Conservation (phyloP, 2,888 invertebrate genomes). For the Cerastis rubricosa region DNA sequence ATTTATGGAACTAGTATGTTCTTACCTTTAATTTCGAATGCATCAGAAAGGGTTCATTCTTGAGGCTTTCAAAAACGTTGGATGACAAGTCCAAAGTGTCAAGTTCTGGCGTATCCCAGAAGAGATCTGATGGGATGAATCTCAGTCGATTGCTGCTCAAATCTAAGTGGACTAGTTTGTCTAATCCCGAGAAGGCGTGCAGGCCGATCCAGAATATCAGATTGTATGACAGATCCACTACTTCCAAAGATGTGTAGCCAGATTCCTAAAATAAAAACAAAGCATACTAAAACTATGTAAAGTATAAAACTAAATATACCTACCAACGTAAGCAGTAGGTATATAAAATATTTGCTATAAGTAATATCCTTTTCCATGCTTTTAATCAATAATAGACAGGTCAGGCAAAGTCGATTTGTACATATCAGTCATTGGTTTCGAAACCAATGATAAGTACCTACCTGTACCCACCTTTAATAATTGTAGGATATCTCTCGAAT, state of each 20-base stretch:
- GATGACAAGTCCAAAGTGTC: constrained; percentile 91
- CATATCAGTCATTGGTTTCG: constrained; percentile 23
- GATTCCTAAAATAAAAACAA: constrained; percentile 83
- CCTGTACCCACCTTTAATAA: background rate
- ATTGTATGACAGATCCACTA: constrained; percentile 91
- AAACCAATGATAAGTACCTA: constrained; percentile 3
- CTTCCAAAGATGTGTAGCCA: constrained; percentile 86
- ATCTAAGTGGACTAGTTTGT: constrained; percentile 89
- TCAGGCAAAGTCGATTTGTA: constrained; percentile 1
- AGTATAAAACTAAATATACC: background rate
- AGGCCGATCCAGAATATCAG: constrained; percentile 91
- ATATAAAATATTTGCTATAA: constrained; percentile 5
- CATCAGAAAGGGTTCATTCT: constrained; percentile 90
- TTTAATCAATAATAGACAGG: constrained; percentile 11
- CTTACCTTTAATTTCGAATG: constrained; percentile 89
- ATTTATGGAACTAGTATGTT: constrained; percentile 23
- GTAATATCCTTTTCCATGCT: constrained; percentile 12
- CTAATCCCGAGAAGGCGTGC: constrained; percentile 90
- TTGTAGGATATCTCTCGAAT: background rate
- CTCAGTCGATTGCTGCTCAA: constrained; percentile 92
- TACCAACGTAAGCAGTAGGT: background rate
- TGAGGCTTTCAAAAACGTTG: constrained; percentile 91
- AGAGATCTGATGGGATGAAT: constrained; percentile 89
- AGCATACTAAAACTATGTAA: background rate
- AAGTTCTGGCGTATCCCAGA: constrained; percentile 90